Conservation (phyloP, 2,888 invertebrate genomes). For the Sipha maydis region DNA sequence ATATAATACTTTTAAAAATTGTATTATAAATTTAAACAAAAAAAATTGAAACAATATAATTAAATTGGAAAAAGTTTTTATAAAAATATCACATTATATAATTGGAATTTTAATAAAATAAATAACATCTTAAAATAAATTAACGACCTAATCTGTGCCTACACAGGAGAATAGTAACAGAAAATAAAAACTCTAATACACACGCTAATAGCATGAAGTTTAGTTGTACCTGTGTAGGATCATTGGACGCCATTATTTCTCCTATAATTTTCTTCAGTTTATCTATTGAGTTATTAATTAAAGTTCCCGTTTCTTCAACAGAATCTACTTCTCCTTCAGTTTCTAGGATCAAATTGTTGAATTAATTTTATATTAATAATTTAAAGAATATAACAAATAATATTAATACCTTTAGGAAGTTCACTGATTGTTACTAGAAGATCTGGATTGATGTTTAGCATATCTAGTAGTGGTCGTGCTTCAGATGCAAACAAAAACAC, state of each 20-base stretch:
- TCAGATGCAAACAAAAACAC: slow-evolving; percentile 88
- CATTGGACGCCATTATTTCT: slow-evolving; percentile 49
- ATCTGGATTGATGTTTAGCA: slow-evolving; percentile 64
- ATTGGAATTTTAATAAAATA: slow-evolving; percentile 47
- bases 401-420: slow-evolving; percentile 60
- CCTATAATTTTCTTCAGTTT: slow-evolving; percentile 56
- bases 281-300: slow-evolving; percentile 54
- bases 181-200: slow-evolving; percentile 55
- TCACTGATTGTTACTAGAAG: slow-evolving; percentile 64
- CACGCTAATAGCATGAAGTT: slow-evolving; percentile 54
- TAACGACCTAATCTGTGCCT: slow-evolving; percentile 48
- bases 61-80: slow-evolving; percentile 19
- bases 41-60: slow-evolving; percentile 37
- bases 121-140: slow-evolving; percentile 26
- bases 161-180: slow-evolving; percentile 37
- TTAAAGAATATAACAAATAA: neutral
- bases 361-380: neutral
- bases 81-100: slow-evolving; percentile 55
- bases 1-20: slow-evolving; percentile 30
- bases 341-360: slow-evolving; percentile 17
- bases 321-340: slow-evolving; percentile 52
- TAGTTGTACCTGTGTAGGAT: slow-evolving; percentile 60
- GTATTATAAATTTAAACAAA: slow-evolving; percentile 35
- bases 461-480: slow-evolving; percentile 65
- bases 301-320: slow-evolving; percentile 48